Evolutionary conservation across 2,113 vertebrate genomes (phyloP).

Genomic region (Pangasianodon gigas): DNA sequence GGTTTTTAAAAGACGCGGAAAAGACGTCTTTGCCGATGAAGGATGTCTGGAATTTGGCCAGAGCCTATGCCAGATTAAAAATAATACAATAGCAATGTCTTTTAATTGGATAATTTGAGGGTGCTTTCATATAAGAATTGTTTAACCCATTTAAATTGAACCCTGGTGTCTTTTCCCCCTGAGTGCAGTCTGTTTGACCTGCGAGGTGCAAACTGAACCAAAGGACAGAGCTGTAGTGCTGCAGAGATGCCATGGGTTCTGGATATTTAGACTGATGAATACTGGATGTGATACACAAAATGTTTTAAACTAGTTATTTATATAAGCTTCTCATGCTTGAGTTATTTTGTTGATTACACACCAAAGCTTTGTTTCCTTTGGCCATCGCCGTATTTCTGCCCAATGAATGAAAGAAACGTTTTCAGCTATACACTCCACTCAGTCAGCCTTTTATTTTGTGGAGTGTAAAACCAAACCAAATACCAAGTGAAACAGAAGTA

Average conservation of each 20-base stretch:
- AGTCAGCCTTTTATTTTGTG: background rate
- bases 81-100: background rate
- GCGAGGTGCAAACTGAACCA: background rate
- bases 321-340: background rate
- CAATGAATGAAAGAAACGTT: background rate
- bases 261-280: background rate
- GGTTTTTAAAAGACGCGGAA: background rate
- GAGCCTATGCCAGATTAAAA: background rate
- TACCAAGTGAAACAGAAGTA: background rate
- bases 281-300: background rate
- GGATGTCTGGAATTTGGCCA: background rate
- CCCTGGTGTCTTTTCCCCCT: background rate
- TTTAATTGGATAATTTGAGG: background rate
- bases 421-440: background rate
- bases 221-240: background rate
- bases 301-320: background rate
- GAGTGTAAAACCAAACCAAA: background rate
- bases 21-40: background rate
- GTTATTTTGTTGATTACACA: background rate
- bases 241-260: background rate
- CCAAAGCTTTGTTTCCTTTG: background rate
- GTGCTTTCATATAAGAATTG: background rate
- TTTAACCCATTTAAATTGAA: background rate
- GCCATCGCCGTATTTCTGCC: background rate
- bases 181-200: background rate